phyloP scores from a whole-genome alignment of 2,113 vertebrate genomes.

The Dinomys branickii region DNA sequence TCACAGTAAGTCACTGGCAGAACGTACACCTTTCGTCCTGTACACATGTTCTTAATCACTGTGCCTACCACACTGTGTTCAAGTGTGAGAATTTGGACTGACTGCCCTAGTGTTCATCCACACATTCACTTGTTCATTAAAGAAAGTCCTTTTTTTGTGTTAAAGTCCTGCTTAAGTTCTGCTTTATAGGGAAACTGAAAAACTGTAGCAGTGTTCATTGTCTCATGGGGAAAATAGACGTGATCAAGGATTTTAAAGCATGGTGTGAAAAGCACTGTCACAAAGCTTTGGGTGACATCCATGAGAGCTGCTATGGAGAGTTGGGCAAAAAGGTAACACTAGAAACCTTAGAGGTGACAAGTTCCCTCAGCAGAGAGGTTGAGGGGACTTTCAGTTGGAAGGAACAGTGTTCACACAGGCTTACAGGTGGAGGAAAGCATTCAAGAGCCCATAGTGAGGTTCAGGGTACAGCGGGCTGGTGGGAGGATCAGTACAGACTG shows the following conservation, averaged over 20 bases:
- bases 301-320: background rate
- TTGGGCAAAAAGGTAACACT: background rate
- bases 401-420: background rate
- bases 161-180: slow-evolving; percentile 1
- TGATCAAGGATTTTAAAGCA: background rate
- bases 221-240: background rate
- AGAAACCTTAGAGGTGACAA: background rate
- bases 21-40: background rate
- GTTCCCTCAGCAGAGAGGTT: background rate
- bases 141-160: background rate
- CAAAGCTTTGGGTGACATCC: background rate
- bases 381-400: background rate
- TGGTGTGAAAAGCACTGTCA: background rate
- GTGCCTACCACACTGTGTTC: background rate
- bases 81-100: background rate
- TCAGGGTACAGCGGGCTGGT: rapidly evolving
- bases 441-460: background rate
- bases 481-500: background rate
- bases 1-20: background rate
- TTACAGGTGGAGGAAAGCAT: background rate
- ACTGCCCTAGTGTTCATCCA: background rate
- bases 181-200: background rate
- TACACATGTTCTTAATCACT: background rate
- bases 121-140: background rate
- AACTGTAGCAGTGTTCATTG: background rate